Conservation (phyloP, 1,140 invertebrate species). For the Drosophila aff. region DNA sequence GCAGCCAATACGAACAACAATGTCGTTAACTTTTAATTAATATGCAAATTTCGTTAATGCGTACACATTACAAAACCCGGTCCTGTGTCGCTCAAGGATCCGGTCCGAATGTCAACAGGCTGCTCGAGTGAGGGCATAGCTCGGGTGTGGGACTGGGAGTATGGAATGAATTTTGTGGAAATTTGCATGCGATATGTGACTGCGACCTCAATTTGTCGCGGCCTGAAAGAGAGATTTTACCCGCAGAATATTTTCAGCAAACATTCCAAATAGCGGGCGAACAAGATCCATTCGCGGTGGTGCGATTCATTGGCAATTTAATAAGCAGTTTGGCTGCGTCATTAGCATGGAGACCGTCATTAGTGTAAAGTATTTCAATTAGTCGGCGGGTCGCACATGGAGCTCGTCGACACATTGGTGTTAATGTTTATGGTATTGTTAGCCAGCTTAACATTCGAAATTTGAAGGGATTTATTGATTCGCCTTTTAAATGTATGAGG, state of each 20-base stretch:
- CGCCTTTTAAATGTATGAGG: not conserved
- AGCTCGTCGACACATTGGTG: not conserved
- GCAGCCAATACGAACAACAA: slow-evolving; percentile 32
- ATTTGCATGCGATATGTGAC: slow-evolving; percentile 50
- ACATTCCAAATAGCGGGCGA: slow-evolving; percentile 32
- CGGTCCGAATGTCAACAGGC: slow-evolving; percentile 36
- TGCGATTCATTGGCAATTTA: slow-evolving; percentile 47
- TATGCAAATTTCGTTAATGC: slow-evolving; percentile 78
- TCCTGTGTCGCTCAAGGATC: not conserved
- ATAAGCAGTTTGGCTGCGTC: slow-evolving; percentile 41
- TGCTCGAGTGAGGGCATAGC: not conserved
- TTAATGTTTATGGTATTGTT: not conserved
- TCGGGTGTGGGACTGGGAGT: not conserved
- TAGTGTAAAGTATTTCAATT: slow-evolving; percentile 60
- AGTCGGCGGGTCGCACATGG: slow-evolving; percentile 21
- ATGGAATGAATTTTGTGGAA: slow-evolving; percentile 46
- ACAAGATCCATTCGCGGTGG: slow-evolving; percentile 28
- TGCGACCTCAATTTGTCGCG: slow-evolving; percentile 54
- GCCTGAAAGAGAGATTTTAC: slow-evolving; percentile 14
- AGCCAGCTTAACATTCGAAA: not conserved
- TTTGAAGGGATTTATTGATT: not conserved
- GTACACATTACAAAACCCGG: slow-evolving; percentile 42
- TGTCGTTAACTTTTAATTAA: slow-evolving; percentile 76
- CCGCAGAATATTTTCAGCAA: slow-evolving; percentile 12
- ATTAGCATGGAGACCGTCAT: slow-evolving; percentile 61